Percentiles rank a stretch among this genome's conserved stretches.
Evolutionary conservation across 2,113 vertebrate genomes (phyloP).

Genomic region (Anolis carolinensis): DNA sequence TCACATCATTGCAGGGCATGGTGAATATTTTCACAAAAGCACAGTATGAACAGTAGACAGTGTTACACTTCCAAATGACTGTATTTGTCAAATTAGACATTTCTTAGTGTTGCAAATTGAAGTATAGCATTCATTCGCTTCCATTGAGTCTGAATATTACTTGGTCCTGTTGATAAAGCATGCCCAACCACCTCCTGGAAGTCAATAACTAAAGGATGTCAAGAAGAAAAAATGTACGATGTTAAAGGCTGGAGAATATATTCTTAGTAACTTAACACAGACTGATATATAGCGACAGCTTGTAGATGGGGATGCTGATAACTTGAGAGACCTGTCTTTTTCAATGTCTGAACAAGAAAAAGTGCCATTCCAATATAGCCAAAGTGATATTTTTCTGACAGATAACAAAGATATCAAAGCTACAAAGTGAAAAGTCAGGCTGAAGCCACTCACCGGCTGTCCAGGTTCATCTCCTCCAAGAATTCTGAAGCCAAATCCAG

Average conservation of each 20-base stretch:
- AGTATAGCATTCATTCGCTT: background rate
- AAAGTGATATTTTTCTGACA: constrained; percentile 32
- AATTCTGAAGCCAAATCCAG: constrained; percentile 97
- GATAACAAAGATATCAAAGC: constrained; percentile 27
- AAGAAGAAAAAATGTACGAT: constrained; percentile 6
- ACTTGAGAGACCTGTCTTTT: constrained; percentile 35
- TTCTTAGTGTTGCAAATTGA: background rate
- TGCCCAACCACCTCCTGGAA: constrained; percentile 5
- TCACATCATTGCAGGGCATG: background rate
- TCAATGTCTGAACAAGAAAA: constrained; percentile 29
- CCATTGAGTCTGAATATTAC: constrained; percentile 4
- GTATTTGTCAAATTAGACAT: background rate
- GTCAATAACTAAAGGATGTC: constrained; percentile 38
- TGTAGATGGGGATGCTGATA: constrained; percentile 23
- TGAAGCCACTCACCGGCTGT: constrained; percentile 90
- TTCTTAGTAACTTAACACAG: constrained; percentile 20
- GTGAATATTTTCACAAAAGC: background rate
- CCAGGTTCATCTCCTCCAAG: constrained; percentile 97
- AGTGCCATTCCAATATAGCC: background rate
- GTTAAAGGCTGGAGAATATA: constrained; percentile 22
- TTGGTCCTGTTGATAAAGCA: background rate
- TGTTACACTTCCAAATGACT: background rate
- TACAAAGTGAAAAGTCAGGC: constrained; percentile 28
- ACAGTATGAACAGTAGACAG: background rate
- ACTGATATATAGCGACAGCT: constrained; percentile 26